Base-by-base conservation (phyloP, 2,113 vertebrate genomes). In the Merops nubicus region DNA sequence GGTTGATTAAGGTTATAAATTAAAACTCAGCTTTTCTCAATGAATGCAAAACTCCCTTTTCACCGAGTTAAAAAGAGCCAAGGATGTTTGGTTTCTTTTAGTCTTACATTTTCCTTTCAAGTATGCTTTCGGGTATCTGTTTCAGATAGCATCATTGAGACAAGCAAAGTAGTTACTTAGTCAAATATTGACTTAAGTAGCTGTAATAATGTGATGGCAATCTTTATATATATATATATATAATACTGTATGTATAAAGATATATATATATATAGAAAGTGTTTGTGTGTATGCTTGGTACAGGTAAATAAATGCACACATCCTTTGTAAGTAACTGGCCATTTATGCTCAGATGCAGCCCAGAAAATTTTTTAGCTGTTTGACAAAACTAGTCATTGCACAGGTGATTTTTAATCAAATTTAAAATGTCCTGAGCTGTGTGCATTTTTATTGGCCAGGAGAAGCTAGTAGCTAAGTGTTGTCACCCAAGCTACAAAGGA, bases 131-230 rank as follows among this genome's bases (percentile, higher is more conserved):
- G 93, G 95, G 84, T 93, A 85, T 98, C 84, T 88, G 67, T 88
- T 98, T 96, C 93, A 87, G 94, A 91, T 95, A 86, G 65, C 88
- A 73, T 88, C 88, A 90, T 73, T 88, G 89, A 96, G 94, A 96
- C 88, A 89, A 97, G 96, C 90, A 70, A 96, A 97, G 93, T 88
- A 47, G 33, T 90, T 96, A 92, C 88, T 97, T 96, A 91, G 97
- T 96, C 97, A 92, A 67, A 77, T 96, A 96, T 96, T 97, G 97
- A 97, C 94, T 90, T 51, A 89, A 97, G 97, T 93, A 95, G 88
- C 96, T 95, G 85, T n/a, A 78, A 98, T 98, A 97, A 98, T 98
- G 98, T 98, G 98, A 98, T 98, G 98, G 98, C 98, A 98, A 98
- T 98, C 98, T 96, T 98, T 97, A 97, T 97, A 97, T 97, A 97